These are phyloP conservation scores for Drosophila lacicola DNA, from an alignment of 2,888 invertebrate species.

Conservation along the genomic window DNA sequence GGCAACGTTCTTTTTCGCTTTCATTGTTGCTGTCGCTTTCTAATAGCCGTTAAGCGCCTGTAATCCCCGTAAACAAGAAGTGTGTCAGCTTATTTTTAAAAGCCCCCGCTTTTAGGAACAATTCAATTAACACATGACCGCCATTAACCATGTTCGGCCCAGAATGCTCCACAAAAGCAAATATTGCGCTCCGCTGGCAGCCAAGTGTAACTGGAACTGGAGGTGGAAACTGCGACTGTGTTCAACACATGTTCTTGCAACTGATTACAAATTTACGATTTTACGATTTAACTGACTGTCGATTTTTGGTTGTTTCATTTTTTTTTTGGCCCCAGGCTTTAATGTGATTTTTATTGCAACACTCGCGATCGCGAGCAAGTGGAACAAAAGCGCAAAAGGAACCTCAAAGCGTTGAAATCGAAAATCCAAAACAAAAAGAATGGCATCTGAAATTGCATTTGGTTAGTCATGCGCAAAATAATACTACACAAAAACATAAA, in stretches of 20 bases:
- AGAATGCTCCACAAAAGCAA: slow-evolving; percentile 19
- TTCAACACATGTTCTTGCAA: slow-evolving; percentile 78
- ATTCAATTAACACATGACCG: slow-evolving; percentile 68
- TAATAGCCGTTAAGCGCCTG: slow-evolving; percentile 39
- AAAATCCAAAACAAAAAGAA: slow-evolving; percentile 61
- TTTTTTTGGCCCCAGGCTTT: slow-evolving; percentile 25
- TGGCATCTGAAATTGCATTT: slow-evolving; percentile 80
- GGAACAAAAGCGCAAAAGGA: slow-evolving; percentile 58
- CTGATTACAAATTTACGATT: slow-evolving; percentile 76
- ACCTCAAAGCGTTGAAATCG: slow-evolving; percentile 32
- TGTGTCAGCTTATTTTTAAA: slow-evolving; percentile 69
- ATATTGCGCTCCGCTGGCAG: slow-evolving; percentile 28
- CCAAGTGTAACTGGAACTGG: slow-evolving; percentile 44
- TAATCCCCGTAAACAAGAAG: slow-evolving; percentile 38
- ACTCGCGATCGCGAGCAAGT: slow-evolving; percentile 51
- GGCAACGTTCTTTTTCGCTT: slow-evolving; percentile 34
- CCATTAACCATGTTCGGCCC: slow-evolving; percentile 31
- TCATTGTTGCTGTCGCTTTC: slow-evolving; percentile 54
- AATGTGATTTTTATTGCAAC: slow-evolving; percentile 68
- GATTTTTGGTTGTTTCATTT: slow-evolving; percentile 57
- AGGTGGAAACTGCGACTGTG: slow-evolving; percentile 36
- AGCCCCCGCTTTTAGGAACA: slow-evolving; percentile 27
- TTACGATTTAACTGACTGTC: slow-evolving; percentile 49
- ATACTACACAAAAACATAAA: slow-evolving; percentile 34
- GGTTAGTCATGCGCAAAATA: slow-evolving; percentile 80